Percentiles rank a stretch among this genome's conserved stretches.
These are phyloP conservation scores for Polia nebulosa DNA, from an alignment of 2,888 invertebrate species.

Conservation along the genomic window DNA sequence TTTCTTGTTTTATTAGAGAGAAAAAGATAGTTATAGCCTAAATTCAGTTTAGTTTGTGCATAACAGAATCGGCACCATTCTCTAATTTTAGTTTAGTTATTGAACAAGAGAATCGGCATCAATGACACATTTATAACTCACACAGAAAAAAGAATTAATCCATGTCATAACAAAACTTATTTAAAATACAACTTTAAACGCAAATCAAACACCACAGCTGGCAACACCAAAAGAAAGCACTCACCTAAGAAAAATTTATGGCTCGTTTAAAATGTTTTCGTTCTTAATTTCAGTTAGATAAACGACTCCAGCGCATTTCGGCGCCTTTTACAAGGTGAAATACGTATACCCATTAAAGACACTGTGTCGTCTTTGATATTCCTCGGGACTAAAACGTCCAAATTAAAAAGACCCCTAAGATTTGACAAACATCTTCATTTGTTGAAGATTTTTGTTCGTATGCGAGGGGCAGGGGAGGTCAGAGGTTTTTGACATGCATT, in stretches of 20 bases:
- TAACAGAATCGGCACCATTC: too few species aligned
- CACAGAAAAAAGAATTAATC: background rate
- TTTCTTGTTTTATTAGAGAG: too few species aligned
- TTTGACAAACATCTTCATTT: slow-evolving; percentile 52
- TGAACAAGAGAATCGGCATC: too few species aligned
- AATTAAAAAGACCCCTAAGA: slow-evolving; percentile 57
- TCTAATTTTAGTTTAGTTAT: too few species aligned
- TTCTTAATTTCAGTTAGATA: slow-evolving; percentile 89
- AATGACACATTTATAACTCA: too few species aligned
- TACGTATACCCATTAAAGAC: slow-evolving; percentile 81
- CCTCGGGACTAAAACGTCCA: slow-evolving; percentile 77
- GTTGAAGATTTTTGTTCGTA: slow-evolving; percentile 29
- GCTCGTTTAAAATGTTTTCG: slow-evolving; percentile 87
- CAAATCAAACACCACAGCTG: slow-evolving; percentile 61
- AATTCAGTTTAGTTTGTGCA: too few species aligned
- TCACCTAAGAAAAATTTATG: slow-evolving; percentile 81
- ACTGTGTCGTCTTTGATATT: slow-evolving; percentile 74
- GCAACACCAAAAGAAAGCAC: slow-evolving; percentile 81
- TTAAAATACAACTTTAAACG: background rate
- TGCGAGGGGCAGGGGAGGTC: slow-evolving; percentile 60
- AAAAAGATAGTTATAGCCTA: too few species aligned
- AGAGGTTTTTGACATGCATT: slow-evolving; percentile 59
- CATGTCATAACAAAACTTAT: background rate
- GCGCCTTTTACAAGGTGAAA: slow-evolving; percentile 85
- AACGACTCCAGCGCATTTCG: slow-evolving; percentile 82